A percentile compares a stretch with the other conserved stretches of the same genome.
These are phyloP conservation scores for Tangara arthus DNA, from an alignment of 2,797 vertebrate genomes.

Conservation along the genomic window DNA sequence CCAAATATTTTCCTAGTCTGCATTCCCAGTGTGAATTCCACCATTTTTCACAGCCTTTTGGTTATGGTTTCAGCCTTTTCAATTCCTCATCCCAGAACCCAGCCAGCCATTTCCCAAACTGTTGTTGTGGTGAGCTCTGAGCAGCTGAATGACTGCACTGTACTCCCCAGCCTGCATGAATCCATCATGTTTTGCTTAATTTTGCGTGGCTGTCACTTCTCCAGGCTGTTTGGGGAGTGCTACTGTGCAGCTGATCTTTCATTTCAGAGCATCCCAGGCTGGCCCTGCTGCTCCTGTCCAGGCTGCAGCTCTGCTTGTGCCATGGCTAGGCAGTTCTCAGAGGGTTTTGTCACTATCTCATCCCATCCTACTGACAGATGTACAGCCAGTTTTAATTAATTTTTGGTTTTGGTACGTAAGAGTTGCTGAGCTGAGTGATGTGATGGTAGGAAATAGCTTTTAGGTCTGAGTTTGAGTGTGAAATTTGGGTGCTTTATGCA, in stretches of 20 bases:
- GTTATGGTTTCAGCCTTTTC: neutral
- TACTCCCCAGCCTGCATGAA: neutral
- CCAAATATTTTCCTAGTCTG: neutral
- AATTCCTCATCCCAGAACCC: neutral
- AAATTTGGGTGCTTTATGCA: neutral
- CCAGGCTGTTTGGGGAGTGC: neutral
- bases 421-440: neutral
- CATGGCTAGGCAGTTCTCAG: neutral
- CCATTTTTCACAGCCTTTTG: neutral
- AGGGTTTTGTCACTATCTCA: neutral
- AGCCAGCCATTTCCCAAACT: neutral
- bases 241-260: neutral
- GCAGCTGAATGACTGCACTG: neutral
- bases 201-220: neutral
- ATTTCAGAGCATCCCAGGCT: neutral
- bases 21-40: neutral
- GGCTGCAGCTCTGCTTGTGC: neutral
- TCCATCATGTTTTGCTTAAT: constrained; percentile 33
- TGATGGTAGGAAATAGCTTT: neutral
- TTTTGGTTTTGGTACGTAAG: neutral
- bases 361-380: neutral
- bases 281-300: neutral
- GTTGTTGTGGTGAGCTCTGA: neutral
- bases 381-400: neutral
- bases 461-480: neutral